A percentile compares a stretch with the other conserved stretches of the same genome.
Evolutionary conservation across 1,140 invertebrate genomes (phyloP).

Genomic region (Drosophila jambulina): DNA sequence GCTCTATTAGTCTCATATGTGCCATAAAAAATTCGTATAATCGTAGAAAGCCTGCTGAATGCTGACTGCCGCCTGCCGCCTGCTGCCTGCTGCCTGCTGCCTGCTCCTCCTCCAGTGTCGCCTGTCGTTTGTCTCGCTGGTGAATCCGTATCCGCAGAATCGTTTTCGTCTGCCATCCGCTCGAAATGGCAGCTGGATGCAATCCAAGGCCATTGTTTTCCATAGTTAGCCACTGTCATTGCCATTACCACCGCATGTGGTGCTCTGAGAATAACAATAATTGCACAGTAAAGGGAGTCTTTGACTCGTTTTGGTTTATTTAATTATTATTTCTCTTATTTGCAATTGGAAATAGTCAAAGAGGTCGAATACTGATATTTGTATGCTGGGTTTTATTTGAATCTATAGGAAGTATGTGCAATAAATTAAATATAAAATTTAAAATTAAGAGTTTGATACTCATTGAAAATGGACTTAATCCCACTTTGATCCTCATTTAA

Average conservation of each 20-base stretch:
- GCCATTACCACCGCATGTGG: slow-evolving; percentile 33
- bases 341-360: not conserved
- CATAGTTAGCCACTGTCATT: slow-evolving; percentile 61
- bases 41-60: slow-evolving; percentile 50
- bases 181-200: slow-evolving; percentile 71
- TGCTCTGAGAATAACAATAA: slow-evolving; percentile 36
- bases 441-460: not conserved
- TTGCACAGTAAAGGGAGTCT: slow-evolving; percentile 7
- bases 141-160: slow-evolving; percentile 49
- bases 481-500: slow-evolving; percentile 20
- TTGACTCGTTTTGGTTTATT: not conserved
- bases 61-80: slow-evolving; percentile 21
- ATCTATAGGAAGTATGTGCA: not conserved
- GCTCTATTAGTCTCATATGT: slow-evolving; percentile 81
- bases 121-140: slow-evolving; percentile 55
- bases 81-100: slow-evolving; percentile 27
- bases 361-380: not conserved
- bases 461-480: not conserved
- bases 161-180: slow-evolving; percentile 48
- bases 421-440: not conserved
- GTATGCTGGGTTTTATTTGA: not conserved
- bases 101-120: slow-evolving; percentile 22
- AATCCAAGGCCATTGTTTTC: slow-evolving; percentile 76
- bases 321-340: not conserved
- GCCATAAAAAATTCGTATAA: slow-evolving; percentile 79